Evolutionary conservation across 2,888 invertebrate species (phyloP), one percentile per base, ranked within the genome.

Genomic region (Urechis unicinctus): DNA sequence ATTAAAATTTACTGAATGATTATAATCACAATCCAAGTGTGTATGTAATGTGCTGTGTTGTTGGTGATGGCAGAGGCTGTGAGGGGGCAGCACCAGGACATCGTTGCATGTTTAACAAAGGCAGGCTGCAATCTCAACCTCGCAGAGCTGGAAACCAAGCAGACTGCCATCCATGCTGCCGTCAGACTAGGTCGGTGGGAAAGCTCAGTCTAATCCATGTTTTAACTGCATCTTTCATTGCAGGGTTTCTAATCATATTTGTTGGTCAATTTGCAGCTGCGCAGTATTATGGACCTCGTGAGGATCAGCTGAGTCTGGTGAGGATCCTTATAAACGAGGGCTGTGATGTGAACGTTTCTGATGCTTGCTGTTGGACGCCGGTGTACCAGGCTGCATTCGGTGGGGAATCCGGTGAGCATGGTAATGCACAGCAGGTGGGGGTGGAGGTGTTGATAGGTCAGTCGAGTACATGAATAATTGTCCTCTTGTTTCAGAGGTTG

Each of bases 351-450:
- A 69, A 71, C 61, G 63, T 61, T 9, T 56, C 56, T 3, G 74
- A 76, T 60, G 60, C 57, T 9, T 61, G 67, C 36, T 72, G 72
- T 21, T 72, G 69, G 66, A 69, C 69, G 24, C 71, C 75, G 1
- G 58, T 76, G 6, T 71, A 70, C 55, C 73, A 71, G 54, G 68
- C 71, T 61, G 71, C 71, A 2, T 68, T 68, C 56, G 69, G 67
- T 30, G 72, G 73, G 57, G 71, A 72, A 60, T 42, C 58, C 41
- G 74, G 75, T 74, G 53, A 58, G 60, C 58, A 2, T 50, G 31
- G 13, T 24, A 30, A 9, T 21, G 9, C 21, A 45, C 22, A 21
- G 17, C 6, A 6, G 22, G 13, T 45, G 45, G 13, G 45, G 45
- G 45, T 9, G 45, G 45, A 21, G 13, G 45, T 9, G 45, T 45